Conservation (phyloP, 2,113 vertebrate genomes). For the Dipodomys merriami region DNA sequence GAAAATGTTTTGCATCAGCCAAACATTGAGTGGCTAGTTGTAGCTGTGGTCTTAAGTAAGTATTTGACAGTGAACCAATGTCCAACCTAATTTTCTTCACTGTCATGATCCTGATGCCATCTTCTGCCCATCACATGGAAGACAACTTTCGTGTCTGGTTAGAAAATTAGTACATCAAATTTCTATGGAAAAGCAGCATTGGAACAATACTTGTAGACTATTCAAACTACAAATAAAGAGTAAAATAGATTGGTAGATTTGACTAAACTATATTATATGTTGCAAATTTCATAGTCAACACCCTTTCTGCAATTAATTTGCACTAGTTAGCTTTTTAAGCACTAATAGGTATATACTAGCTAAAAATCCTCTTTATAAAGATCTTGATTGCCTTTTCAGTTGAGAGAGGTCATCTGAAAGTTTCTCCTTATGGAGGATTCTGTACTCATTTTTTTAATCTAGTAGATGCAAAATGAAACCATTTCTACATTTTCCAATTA, state of each 20-base stretch:
- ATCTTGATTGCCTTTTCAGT: background rate
- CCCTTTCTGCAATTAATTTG: too few species aligned
- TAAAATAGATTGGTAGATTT: too few species aligned
- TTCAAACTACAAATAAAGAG: too few species aligned
- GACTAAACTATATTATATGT: too few species aligned
- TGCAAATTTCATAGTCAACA: too few species aligned
- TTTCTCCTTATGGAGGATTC: background rate
- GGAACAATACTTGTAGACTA: background rate
- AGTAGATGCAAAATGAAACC: background rate
- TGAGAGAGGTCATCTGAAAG: background rate
- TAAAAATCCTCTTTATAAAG: background rate
- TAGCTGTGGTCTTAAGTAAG: background rate
- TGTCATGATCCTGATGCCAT: background rate
- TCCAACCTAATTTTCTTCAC: background rate
- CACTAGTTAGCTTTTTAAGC: background rate
- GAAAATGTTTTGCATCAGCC: background rate
- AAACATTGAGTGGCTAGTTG: background rate
- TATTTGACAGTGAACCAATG: background rate
- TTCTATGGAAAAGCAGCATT: background rate
- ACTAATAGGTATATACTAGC: background rate
- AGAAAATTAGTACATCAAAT: background rate
- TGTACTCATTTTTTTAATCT: background rate
- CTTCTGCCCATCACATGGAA: background rate
- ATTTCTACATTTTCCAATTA: conserved; percentile 6
- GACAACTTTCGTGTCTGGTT: background rate